These are phyloP conservation scores for Epizoanthus illoricatus DNA, from an alignment of 92 coral and sea anemone genomes.

Conservation along the genomic window DNA sequence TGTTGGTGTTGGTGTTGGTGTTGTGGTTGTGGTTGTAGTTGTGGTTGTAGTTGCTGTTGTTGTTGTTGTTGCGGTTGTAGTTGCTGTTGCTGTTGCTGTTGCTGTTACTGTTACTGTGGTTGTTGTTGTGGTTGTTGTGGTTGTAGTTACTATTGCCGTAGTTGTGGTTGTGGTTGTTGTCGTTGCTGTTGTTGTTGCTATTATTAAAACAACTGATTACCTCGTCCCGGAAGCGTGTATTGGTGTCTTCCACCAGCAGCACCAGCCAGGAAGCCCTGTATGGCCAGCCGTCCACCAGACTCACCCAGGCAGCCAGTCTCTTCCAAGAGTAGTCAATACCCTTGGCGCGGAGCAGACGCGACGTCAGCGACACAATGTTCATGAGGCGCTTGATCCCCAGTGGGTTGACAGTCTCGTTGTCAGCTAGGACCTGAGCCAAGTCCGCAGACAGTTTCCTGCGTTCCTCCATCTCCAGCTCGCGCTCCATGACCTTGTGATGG, in stretches of 20 bases:
- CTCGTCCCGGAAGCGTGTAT: conserved; percentile 72
- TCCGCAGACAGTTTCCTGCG: conserved; percentile 86
- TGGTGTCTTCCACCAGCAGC: conserved; percentile 80
- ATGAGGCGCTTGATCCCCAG: conserved; percentile 93
- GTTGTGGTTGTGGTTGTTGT: no score
- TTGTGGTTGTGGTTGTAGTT: no score
- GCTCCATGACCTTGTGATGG: conserved; percentile 74
- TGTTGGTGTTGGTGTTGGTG: no score
- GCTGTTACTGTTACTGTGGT: no score
- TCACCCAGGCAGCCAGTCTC: conserved; percentile 97
- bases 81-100: no score
- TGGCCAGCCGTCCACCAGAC: conserved; percentile 98
- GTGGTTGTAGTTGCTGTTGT: no score
- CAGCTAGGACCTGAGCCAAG: conserved; percentile 93
- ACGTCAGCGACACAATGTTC: conserved; percentile 91
- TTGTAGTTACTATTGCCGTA: no score
- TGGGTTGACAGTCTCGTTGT: conserved; percentile 94
- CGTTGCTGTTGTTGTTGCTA: no score
- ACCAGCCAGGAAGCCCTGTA: conserved; percentile 97
- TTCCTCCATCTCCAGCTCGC: conserved; percentile 86
- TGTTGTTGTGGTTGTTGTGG: no score
- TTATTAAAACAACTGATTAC: not conserved
- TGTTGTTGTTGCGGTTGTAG: no score
- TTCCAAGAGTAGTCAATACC: conserved; percentile 94
- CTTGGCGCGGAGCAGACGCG: conserved; percentile 93